Percentiles rank a stretch among this genome's conserved stretches.
These are phyloP conservation scores for Acridotheres tristis DNA, from an alignment of 2,797 vertebrate species.

Conservation along the genomic window DNA sequence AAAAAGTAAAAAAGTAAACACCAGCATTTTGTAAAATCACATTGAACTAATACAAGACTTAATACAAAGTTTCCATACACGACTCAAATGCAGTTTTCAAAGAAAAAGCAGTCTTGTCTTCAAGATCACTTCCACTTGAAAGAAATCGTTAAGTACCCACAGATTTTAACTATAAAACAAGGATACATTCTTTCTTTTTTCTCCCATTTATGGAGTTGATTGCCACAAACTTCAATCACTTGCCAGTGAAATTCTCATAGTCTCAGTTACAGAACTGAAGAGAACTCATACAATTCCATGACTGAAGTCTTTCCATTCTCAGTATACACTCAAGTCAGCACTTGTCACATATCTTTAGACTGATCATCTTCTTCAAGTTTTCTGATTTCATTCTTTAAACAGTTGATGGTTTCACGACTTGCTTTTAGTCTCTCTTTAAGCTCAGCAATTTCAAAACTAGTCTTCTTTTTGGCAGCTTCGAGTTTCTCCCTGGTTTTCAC, in stretches of 20 bases:
- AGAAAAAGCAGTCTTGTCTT: not conserved
- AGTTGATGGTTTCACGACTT: constrained; percentile 97
- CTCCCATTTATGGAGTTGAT: not conserved
- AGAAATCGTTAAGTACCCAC: not conserved
- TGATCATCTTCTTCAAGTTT: constrained; percentile 97
- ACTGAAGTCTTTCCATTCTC: not conserved
- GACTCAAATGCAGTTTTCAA: not conserved
- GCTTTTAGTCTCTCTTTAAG: constrained; percentile 97
- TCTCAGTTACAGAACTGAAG: not conserved
- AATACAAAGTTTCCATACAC: not conserved
- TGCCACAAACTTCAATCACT: not conserved
- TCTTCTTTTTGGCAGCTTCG: constrained; percentile 94
- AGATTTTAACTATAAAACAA: constrained; percentile 10
- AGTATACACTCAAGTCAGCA: not conserved
- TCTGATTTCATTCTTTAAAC: constrained; percentile 93
- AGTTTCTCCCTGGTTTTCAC: constrained; percentile 94
- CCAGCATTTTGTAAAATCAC: not conserved
- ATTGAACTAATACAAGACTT: constrained; percentile 3
- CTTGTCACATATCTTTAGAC: constrained; percentile 86
- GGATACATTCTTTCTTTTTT: constrained; percentile 11
- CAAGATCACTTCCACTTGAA: not conserved
- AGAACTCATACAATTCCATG: not conserved
- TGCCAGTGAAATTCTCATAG: not conserved
- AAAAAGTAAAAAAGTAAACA: constrained; percentile 36
- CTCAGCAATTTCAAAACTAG: constrained; percentile 95